These are phyloP conservation scores for Epizoanthus scotinus DNA, from an alignment of 92 coral and sea anemone species.

Conservation along the genomic window DNA sequence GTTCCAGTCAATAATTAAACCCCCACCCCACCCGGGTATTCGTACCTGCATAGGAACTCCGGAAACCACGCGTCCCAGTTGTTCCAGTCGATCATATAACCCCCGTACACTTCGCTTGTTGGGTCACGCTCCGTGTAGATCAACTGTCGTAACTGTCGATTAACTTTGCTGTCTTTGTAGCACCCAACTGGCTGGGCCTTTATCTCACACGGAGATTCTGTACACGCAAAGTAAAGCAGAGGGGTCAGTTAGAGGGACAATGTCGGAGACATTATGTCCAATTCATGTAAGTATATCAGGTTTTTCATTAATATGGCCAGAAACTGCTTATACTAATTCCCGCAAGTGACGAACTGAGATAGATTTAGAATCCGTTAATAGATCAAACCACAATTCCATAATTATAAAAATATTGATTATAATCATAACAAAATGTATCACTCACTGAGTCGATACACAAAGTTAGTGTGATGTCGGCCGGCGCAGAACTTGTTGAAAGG, in stretches of 20 bases:
- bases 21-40: background rate
- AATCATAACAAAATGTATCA: background rate
- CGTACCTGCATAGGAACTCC: constrained; percentile 28
- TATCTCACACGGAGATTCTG: constrained; percentile 37
- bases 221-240: background rate
- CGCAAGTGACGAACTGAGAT: too few relatives aligned
- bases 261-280: too few relatives aligned
- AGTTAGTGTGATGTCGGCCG: constrained; percentile 63
- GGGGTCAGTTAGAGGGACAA: too few relatives aligned
- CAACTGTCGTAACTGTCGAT: constrained; percentile 26
- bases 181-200: constrained; percentile 27
- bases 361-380: too few relatives aligned
- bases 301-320: too few relatives aligned
- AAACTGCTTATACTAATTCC: too few relatives aligned
- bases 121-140: constrained; percentile 32
- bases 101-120: constrained; percentile 23
- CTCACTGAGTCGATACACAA: constrained; percentile 58
- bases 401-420: too few relatives aligned
- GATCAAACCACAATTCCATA: too few relatives aligned
- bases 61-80: constrained; percentile 39
- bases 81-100: constrained; percentile 38
- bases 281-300: too few relatives aligned
- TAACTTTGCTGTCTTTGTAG: background rate
- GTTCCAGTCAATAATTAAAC: too few relatives aligned
- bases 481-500: constrained; percentile 55